These are phyloP conservation scores for Terebella lapidaria DNA, from an alignment of 2,888 invertebrate species.

Conservation along the genomic window DNA sequence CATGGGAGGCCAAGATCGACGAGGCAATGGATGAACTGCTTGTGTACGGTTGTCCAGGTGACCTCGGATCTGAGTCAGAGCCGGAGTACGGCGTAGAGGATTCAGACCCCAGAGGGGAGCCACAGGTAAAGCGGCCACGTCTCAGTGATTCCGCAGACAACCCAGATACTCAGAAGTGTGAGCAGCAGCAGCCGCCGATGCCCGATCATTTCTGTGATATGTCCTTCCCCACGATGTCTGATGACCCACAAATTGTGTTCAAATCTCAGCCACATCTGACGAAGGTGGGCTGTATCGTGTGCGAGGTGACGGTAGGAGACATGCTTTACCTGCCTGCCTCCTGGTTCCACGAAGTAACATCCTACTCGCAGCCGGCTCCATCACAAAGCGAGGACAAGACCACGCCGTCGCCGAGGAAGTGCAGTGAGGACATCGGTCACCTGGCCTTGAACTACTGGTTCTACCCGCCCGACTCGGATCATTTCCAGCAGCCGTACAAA, in stretches of 20 bases:
- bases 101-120: conserved; percentile 4
- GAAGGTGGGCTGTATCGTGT: conserved; percentile 9
- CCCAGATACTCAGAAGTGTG: background rate
- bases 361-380: conserved; percentile 5
- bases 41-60: conserved; percentile 7
- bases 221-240: conserved; percentile 3
- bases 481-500: conserved; percentile 11
- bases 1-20: conserved; percentile 16
- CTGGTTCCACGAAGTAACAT: conserved; percentile 22
- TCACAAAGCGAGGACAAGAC: background rate
- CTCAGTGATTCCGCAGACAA: background rate
- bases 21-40: conserved; percentile 15
- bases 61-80: conserved; percentile 6
- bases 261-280: background rate
- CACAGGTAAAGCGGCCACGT: background rate
- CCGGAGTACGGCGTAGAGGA: too few relatives aligned
- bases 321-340: conserved; percentile 19
- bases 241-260: conserved; percentile 7
- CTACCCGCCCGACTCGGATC: conserved; percentile 13
- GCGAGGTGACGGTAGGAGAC: conserved; percentile 10
- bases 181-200: background rate
- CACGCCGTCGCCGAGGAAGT: background rate
- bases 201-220: conserved; percentile 18
- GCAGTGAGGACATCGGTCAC: conserved; percentile 12
- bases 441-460: conserved; percentile 21